phyloP scores from a whole-genome alignment of 2,113 vertebrate species.

The Chaetops frenatus region DNA sequence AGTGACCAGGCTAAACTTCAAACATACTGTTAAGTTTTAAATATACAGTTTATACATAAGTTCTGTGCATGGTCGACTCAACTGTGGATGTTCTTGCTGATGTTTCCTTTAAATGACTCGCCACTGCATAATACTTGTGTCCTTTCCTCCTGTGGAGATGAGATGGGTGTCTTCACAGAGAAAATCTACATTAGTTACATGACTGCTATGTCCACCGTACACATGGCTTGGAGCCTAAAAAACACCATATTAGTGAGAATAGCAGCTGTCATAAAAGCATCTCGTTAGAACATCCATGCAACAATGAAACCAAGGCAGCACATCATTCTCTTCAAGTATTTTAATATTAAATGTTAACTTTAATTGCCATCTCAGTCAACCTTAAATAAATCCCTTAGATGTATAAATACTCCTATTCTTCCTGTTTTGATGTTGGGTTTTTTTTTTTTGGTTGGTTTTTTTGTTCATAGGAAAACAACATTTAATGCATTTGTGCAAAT shows the following conservation, averaged over 20 bases:
- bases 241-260: not conserved
- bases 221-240: conserved; percentile 89
- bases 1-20: conserved; percentile 68
- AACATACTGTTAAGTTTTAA: conserved; percentile 60
- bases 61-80: conserved; percentile 9
- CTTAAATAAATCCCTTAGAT: not conserved
- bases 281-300: accelerated
- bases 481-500: not conserved
- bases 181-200: conserved; percentile 96
- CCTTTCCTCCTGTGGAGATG: conserved; percentile 96
- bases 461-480: not conserved
- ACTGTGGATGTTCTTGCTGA: not conserved
- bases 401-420: not conserved
- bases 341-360: not conserved
- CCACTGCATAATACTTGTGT: conserved; percentile 99
- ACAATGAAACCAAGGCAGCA: not conserved
- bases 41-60: conserved; percentile 45
- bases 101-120: conserved; percentile 79
- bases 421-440: not conserved
- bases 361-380: not conserved
- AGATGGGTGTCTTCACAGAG: conserved; percentile 89
- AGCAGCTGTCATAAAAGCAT: not conserved
- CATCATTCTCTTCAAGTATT: not conserved
- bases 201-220: conserved; percentile 93
- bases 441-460: not conserved